These are phyloP conservation scores for Tinea pellionella DNA, from an alignment of 2,888 invertebrate genomes.

Conservation along the genomic window DNA sequence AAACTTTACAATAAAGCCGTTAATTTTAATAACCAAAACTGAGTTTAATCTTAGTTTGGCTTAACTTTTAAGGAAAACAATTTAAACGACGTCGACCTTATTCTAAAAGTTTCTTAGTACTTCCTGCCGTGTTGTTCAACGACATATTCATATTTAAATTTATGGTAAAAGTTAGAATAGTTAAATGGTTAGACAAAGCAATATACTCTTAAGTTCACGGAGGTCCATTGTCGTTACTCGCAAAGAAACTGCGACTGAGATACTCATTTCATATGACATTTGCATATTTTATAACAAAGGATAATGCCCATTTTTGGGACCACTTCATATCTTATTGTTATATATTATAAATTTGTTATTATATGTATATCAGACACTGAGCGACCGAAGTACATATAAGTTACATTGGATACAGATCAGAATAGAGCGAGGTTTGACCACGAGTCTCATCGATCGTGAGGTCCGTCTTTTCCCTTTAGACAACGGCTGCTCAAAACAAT, in stretches of 20 bases:
- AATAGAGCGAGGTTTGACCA: too few relatives aligned
- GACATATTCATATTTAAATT: slow-evolving; percentile 63
- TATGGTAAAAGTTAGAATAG: slow-evolving; percentile 52
- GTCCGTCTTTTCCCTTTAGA: too few relatives aligned
- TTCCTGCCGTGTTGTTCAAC: slow-evolving; percentile 17
- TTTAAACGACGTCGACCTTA: slow-evolving; percentile 5
- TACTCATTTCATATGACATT: not conserved
- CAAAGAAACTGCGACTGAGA: not conserved
- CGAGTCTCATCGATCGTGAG: too few relatives aligned
- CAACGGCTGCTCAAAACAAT: too few relatives aligned
- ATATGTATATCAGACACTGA: too few relatives aligned
- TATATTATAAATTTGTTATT: not conserved
- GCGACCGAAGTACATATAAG: too few relatives aligned
- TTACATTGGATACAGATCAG: too few relatives aligned
- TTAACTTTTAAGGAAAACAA: slow-evolving; percentile 10
- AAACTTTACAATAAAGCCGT: slow-evolving; percentile 3
- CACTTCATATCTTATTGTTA: too few relatives aligned
- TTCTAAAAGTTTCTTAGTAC: slow-evolving; percentile 10
- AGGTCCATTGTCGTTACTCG: slow-evolving; percentile 13
- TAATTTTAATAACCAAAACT: slow-evolving; percentile 3
- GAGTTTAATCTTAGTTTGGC: slow-evolving; percentile 8
- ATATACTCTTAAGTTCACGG: slow-evolving; percentile 23
- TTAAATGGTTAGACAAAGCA: slow-evolving; percentile 38
- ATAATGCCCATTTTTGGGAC: too few relatives aligned
- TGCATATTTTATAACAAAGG: not conserved